These are phyloP conservation scores for Hemibagrus wyckioides DNA, from an alignment of 2,113 vertebrate species.

Conservation along the genomic window DNA sequence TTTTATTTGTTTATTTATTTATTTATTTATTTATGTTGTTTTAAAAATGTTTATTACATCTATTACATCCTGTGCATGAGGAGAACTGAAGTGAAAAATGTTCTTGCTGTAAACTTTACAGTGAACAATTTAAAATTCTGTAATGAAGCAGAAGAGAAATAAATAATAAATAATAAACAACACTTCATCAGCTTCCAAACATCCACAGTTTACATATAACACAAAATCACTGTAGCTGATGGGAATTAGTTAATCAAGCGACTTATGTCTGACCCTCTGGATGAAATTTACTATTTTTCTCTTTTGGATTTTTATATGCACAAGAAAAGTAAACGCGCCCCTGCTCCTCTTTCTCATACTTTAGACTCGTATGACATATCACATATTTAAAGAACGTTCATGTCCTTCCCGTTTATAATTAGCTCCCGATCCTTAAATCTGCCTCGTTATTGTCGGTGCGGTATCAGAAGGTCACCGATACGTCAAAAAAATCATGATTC, in stretches of 20 bases:
- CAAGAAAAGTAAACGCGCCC: not conserved
- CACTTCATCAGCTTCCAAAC: not conserved
- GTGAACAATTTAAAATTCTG: not conserved
- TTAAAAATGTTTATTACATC: not conserved
- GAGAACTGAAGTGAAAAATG: not conserved
- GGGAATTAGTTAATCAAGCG: too few relatives aligned
- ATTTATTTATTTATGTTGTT: too few relatives aligned
- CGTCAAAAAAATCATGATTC: not conserved
- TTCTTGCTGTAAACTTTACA: not conserved
- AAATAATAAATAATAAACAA: not conserved
- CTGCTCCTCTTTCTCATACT: not conserved
- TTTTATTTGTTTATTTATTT: too few relatives aligned
- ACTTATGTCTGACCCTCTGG: not conserved
- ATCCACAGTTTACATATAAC: not conserved
- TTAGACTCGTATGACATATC: not conserved
- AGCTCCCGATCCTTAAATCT: not conserved
- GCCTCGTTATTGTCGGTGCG: not conserved
- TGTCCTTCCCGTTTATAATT: not conserved
- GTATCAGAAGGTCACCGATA: not conserved
- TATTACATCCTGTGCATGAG: not conserved
- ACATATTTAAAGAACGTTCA: not conserved
- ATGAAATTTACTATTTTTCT: not conserved
- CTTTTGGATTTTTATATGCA: too few relatives aligned
- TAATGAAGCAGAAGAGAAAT: not conserved
- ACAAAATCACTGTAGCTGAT: too few relatives aligned